Evolutionary conservation across 1,140 invertebrate genomes (phyloP), one percentile per base, ranked within the genome.

Genomic region (Drosophila cardini): DNA sequence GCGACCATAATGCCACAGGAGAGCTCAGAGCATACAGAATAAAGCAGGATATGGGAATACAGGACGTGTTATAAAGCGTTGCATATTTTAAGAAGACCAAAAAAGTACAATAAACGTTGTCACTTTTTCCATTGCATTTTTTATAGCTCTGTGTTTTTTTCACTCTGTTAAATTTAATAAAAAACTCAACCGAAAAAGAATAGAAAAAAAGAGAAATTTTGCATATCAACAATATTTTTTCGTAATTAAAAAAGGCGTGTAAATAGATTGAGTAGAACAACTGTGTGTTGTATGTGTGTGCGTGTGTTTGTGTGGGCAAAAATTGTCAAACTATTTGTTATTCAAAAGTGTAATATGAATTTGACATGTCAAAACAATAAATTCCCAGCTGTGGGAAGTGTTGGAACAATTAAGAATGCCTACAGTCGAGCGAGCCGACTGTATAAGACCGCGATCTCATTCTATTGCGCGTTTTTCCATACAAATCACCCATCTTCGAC

Each of bases 1-100:
- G 65, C 72, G 65, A 15, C 58, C 80, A 72, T 87, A 87, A 87
- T 89, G 80, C 83, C 80, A 83, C 69, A 77, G 81, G 72, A 86
- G 63, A 78, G 64, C 72, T 32, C 34, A 26, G 11, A 48, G 64
- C 10, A 64, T 34, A 13, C 7, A 38, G 3, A 2, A 38, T 9
- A 11, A 38, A 9, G 32, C 7, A 55, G 52, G 15, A 50, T 34
- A 10, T n/a, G 8, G 15, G 30, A 32, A n/a, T 10, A 45, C 34
- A 11, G 36, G 11, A 16, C 73, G 73, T 76, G 73, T 65, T 65
- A 71, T 69, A 89, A 79, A 87, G 50, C 70, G 83, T 82, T 86
- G 82, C 82, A 87, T 87, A 87, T 87, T 89, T 87, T 72, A 89
- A 74, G 78, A 75, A 78, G 68, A 60, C 11, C 32, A 40, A 21